Evolutionary conservation across 2,888 invertebrate genomes (phyloP), one percentile per base, ranked within the genome.

Genomic region (Adela reaumurella): DNA sequence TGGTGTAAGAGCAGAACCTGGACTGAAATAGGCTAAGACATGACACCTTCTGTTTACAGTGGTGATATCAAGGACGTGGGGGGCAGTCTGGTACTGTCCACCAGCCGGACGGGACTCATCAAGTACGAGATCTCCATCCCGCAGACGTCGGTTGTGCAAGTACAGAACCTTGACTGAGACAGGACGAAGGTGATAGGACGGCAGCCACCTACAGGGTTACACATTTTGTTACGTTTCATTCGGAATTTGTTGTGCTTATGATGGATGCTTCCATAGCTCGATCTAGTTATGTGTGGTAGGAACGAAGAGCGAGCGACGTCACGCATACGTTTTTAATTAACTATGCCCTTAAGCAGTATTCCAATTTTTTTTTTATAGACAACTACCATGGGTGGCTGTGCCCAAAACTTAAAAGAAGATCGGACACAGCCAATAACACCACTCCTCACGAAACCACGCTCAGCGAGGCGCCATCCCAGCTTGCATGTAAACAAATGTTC

Each of bases 121-220:
- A 83, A 83, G 63, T 83, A 83, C 60, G 83, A 83, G 67, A 82
- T 82, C 54, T 69, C 74, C 19, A 71, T 83, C 53, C 83, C 82
- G 1, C 81, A 74, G 18, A 62, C 67, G 5, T 69, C 74, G 0
- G 77, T 76, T 2, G 76, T 80, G 1, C 79, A 79, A 53, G 79
- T 80, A 50, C 80, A 80, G 51, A 74, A 73, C 53, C 58, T 80
- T n/a, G 80, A 80, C 62, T 79, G 72, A 76, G 62, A 35, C n/a
- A 2, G 29, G 28, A 2, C 43, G 18, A 8, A 3, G 17, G 10
- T 16, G 28, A 8, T 14, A 17, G 29, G 17, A 3, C 17, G 29
- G 28, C 28, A n/a, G n/a, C n/a, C n/a, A n/a, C n/a, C n/a, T n/a
- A n/a, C n/a, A n/a, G n/a, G n/a, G n/a, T n/a, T n/a, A n/a, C n/a